phyloP scores from a whole-genome alignment of 2,888 invertebrate species.

The Drosophila testacea region DNA sequence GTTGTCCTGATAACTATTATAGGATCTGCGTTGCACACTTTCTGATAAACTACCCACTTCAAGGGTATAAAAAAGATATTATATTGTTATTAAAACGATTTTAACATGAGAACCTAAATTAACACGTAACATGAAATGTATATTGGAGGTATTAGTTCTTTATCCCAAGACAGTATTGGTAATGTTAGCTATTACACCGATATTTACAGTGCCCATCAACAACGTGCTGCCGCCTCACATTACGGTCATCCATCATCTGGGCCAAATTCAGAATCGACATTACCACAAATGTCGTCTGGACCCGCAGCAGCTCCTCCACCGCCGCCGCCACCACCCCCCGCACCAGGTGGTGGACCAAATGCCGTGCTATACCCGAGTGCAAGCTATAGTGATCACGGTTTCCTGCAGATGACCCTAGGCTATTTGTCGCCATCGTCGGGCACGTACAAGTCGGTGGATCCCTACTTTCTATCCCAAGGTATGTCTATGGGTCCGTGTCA shows the following conservation, averaged over 20 bases:
- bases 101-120: no score
- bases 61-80: no score
- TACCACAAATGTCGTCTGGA: slow-evolving; percentile 44
- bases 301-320: slow-evolving; percentile 22
- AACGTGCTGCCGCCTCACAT: slow-evolving; percentile 48
- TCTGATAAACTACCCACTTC: no score
- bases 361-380: slow-evolving; percentile 84
- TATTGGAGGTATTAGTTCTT: neutral
- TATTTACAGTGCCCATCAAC: slow-evolving; percentile 47
- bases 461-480: slow-evolving; percentile 91
- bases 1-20: no score
- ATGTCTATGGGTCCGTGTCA: slow-evolving; percentile 56
- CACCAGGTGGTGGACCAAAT: slow-evolving; percentile 57
- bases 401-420: slow-evolving; percentile 89
- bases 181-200: neutral
- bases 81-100: no score
- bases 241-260: slow-evolving; percentile 50
- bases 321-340: slow-evolving; percentile 47
- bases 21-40: no score
- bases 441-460: slow-evolving; percentile 90
- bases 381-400: slow-evolving; percentile 86
- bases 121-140: no score
- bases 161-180: neutral
- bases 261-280: slow-evolving; percentile 31
- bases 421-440: slow-evolving; percentile 88